Conservation (phyloP, 2,797 vertebrate genomes). For the Liparis tanakae region DNA sequence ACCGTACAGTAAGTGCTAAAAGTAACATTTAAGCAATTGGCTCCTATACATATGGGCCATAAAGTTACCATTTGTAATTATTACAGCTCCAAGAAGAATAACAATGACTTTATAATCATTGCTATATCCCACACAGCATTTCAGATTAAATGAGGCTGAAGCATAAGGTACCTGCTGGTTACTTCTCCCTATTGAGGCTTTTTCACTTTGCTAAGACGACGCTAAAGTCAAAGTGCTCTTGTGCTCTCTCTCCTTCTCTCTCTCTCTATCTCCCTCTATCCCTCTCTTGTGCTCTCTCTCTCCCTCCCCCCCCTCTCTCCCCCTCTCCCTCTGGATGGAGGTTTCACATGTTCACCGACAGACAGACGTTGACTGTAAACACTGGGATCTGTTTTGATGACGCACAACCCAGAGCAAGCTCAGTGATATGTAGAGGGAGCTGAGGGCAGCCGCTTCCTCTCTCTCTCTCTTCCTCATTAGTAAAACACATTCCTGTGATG, state of each 20-base stretch:
- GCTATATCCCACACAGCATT: slow-evolving; percentile 12
- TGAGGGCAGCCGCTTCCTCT: slow-evolving; percentile 53
- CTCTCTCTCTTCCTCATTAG: slow-evolving; percentile 39
- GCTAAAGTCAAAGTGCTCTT: too few species aligned
- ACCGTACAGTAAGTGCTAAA: slow-evolving; percentile 10
- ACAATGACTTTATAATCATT: slow-evolving; percentile 18
- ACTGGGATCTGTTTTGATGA: slow-evolving; percentile 72
- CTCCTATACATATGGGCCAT: slow-evolving; percentile 25
- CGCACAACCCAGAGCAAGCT: slow-evolving; percentile 57
- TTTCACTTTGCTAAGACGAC: not conserved
- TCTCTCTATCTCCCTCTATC: not conserved
- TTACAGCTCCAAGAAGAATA: slow-evolving; percentile 22
- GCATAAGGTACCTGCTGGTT: slow-evolving; percentile 8
- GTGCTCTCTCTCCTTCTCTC: too few species aligned
- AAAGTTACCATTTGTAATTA: slow-evolving; percentile 37
- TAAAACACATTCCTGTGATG: slow-evolving; percentile 46
- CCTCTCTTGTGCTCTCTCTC: not conserved
- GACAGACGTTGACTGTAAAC: slow-evolving; percentile 73
- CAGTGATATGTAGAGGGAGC: slow-evolving; percentile 64
- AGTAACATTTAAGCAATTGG: slow-evolving; percentile 19
- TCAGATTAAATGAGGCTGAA: slow-evolving; percentile 18
- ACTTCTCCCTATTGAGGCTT: slow-evolving; percentile 6
- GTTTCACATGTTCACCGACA: slow-evolving; percentile 51
- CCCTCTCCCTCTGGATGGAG: slow-evolving; percentile 21
- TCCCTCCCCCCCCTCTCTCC: not conserved